phyloP scores from a whole-genome alignment of 2,888 invertebrate genomes.

The Epinotia brunnichana region DNA sequence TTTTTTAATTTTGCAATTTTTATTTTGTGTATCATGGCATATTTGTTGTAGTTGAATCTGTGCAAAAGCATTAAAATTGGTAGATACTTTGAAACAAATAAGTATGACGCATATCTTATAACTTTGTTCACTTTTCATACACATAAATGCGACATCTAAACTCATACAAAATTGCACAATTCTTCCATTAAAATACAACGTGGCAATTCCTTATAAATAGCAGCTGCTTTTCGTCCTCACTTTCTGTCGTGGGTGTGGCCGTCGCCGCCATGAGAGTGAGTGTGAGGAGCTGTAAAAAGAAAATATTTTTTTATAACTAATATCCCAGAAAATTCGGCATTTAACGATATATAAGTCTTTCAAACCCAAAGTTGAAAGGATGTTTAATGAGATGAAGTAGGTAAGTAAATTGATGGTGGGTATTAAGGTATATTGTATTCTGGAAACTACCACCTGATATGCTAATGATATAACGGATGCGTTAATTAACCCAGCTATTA shows the following conservation, averaged over 20 bases:
- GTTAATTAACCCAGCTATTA: background rate
- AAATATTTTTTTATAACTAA: slow-evolving; percentile 4
- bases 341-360: background rate
- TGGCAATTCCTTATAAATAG: background rate
- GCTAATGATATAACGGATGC: background rate
- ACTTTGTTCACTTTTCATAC: background rate
- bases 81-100: background rate
- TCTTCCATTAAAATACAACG: background rate
- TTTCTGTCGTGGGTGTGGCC: slow-evolving; percentile 51
- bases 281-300: slow-evolving; percentile 68
- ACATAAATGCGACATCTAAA: background rate
- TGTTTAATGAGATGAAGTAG: background rate
- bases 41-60: background rate
- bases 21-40: background rate
- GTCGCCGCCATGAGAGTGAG: slow-evolving; percentile 56
- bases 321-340: background rate
- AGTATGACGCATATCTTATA: background rate
- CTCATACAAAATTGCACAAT: background rate
- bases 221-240: slow-evolving; percentile 5
- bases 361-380: background rate
- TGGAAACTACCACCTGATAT: background rate
- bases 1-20: too few relatives aligned
- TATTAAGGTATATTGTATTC: background rate
- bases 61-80: background rate
- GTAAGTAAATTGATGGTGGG: background rate